phyloP scores from a whole-genome alignment of 2,888 invertebrate species.

The Monopis laevigella region DNA sequence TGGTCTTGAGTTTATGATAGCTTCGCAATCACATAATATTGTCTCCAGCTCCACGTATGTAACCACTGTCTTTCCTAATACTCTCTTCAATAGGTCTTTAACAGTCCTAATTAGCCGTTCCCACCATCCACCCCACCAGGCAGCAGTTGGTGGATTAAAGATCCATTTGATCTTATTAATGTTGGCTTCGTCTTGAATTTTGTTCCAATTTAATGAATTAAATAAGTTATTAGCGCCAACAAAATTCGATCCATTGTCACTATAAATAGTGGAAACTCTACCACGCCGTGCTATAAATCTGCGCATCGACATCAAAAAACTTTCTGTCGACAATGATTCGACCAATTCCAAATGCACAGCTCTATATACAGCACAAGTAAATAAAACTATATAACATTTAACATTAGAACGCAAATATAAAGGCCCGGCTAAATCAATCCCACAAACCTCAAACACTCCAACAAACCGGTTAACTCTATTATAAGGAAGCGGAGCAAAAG shows the following conservation, averaged over 20 bases:
- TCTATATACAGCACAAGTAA: no score
- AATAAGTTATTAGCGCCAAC: slow-evolving; percentile 9
- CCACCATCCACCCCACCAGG: slow-evolving; percentile 48
- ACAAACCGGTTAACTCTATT: no score
- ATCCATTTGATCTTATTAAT: slow-evolving; percentile 22
- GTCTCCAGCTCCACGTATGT: slow-evolving; percentile 13
- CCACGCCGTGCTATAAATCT: no score
- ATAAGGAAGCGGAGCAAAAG: no score
- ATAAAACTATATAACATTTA: no score
- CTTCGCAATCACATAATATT: slow-evolving; percentile 17
- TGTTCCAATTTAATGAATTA: slow-evolving; percentile 4
- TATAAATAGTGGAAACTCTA: slow-evolving; percentile 5
- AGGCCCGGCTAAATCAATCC: no score
- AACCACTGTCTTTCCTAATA: slow-evolving; percentile 26
- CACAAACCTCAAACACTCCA: no score
- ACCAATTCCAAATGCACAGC: no score
- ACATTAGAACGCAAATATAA: no score
- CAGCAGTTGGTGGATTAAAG: slow-evolving; percentile 34
- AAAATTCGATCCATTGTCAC: slow-evolving; percentile 10
- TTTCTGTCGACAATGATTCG: no score
- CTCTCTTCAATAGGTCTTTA: slow-evolving; percentile 30
- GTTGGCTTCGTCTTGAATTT: background rate
- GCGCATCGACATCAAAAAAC: no score
- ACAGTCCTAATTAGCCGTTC: slow-evolving; percentile 34
- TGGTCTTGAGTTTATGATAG: slow-evolving; percentile 15